Conservation (phyloP, 2,113 vertebrate species). For the Illadopsis cleaveri region DNA sequence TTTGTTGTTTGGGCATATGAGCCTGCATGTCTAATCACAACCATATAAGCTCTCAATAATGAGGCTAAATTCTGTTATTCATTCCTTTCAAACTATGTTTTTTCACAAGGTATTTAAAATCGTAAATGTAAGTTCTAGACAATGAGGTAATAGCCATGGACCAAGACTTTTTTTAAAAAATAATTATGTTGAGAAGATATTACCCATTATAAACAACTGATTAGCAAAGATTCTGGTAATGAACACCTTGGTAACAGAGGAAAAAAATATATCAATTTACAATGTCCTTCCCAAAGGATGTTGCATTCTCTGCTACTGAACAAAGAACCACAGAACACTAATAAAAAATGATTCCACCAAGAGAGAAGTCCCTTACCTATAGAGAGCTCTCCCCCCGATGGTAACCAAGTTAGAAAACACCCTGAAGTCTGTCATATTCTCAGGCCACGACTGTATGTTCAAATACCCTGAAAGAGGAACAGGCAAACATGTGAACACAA, state of each 20-base stretch:
- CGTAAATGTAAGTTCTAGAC: background rate
- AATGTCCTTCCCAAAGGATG: background rate
- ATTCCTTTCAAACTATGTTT: background rate
- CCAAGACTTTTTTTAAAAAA: background rate
- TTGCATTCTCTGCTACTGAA: background rate
- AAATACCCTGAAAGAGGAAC: conserved; percentile 83
- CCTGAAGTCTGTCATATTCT: conserved; percentile 96
- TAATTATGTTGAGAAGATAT: background rate
- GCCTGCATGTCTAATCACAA: background rate
- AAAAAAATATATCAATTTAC: background rate
- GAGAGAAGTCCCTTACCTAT: conserved; percentile 79
- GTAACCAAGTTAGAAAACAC: conserved; percentile 95
- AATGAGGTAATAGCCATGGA: background rate
- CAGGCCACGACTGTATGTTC: conserved; percentile 97
- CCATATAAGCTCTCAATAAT: background rate
- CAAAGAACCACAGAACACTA: background rate
- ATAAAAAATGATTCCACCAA: background rate
- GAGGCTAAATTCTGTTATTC: background rate
- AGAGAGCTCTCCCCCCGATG: conserved; percentile 91
- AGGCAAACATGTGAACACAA: background rate
- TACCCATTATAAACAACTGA: background rate
- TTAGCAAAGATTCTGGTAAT: background rate
- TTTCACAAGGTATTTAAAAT: background rate
- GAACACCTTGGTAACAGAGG: background rate
- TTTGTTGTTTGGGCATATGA: background rate